Evolutionary conservation across 2,113 vertebrate species (phyloP).

Genomic region (Myrmecophaga tridactyla): DNA sequence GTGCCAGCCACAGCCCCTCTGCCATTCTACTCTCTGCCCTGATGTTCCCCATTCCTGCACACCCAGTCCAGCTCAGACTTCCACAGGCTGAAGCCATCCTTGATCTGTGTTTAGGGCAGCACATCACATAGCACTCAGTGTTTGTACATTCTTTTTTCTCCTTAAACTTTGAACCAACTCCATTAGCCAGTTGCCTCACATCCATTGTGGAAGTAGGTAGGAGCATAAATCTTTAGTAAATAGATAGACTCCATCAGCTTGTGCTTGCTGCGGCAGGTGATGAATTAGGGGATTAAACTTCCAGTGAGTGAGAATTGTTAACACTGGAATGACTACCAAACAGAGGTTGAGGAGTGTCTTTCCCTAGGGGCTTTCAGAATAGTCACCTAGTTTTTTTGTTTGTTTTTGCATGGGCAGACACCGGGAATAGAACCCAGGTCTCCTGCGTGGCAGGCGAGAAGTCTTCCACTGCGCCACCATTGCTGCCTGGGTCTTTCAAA

Average conservation of each 20-base stretch:
- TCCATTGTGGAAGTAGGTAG: neutral
- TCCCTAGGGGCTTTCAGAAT: neutral
- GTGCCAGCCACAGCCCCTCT: neutral
- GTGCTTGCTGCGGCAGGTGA: conserved; percentile 26
- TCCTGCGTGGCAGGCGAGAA: too few relatives aligned
- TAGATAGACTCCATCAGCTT: neutral
- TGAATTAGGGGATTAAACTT: conserved; percentile 43
- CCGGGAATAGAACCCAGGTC: too few relatives aligned
- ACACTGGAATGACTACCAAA: neutral
- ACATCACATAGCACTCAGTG: neutral
- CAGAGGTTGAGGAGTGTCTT: neutral
- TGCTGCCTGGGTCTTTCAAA: too few relatives aligned
- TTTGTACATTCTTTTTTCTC: neutral
- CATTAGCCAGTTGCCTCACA: neutral
- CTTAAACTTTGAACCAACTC: neutral
- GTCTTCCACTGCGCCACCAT: too few relatives aligned
- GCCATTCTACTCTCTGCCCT: neutral
- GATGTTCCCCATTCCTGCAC: neutral
- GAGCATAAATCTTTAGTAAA: conserved; percentile 30
- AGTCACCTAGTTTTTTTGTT: too few relatives aligned
- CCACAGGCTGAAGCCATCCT: rapidly evolving
- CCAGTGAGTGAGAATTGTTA: neutral
- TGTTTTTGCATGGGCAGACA: too few relatives aligned
- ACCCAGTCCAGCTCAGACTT: too few relatives aligned
- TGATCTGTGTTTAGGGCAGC: neutral